phyloP scores from a whole-genome alignment of 2,113 vertebrate species.

The Eptesicus fuscus region DNA sequence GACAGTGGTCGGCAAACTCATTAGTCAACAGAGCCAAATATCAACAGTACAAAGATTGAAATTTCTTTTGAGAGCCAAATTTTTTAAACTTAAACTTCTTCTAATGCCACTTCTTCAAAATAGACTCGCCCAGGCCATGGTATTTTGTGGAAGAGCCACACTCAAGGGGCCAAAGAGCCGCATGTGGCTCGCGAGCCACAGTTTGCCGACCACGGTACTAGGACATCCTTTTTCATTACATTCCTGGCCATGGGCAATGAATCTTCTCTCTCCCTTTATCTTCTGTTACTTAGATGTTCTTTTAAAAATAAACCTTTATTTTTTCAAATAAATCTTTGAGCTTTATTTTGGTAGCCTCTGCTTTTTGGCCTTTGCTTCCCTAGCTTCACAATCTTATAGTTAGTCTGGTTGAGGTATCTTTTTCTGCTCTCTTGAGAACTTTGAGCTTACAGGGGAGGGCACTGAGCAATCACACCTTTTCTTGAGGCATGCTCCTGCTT shows the following conservation, averaged over 20 bases:
- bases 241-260: neutral
- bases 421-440: neutral
- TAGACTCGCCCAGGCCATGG: too few species aligned
- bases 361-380: neutral
- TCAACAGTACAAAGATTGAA: too few species aligned
- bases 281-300: neutral
- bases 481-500: neutral
- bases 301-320: neutral
- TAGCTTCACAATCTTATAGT: neutral
- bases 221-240: neutral
- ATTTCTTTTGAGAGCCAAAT: too few species aligned
- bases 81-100: too few species aligned
- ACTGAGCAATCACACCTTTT: neutral
- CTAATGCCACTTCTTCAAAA: too few species aligned
- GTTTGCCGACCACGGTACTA: neutral
- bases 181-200: too few species aligned
- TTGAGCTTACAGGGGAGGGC: neutral
- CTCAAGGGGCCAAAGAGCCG: too few species aligned
- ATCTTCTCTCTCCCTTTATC: neutral
- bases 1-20: too few species aligned
- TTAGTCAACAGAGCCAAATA: too few species aligned
- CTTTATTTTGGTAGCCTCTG: neutral
- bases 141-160: too few species aligned
- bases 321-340: neutral
- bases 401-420: neutral